Conservation (phyloP, 2,888 invertebrate species). For the Muscina levida region DNA sequence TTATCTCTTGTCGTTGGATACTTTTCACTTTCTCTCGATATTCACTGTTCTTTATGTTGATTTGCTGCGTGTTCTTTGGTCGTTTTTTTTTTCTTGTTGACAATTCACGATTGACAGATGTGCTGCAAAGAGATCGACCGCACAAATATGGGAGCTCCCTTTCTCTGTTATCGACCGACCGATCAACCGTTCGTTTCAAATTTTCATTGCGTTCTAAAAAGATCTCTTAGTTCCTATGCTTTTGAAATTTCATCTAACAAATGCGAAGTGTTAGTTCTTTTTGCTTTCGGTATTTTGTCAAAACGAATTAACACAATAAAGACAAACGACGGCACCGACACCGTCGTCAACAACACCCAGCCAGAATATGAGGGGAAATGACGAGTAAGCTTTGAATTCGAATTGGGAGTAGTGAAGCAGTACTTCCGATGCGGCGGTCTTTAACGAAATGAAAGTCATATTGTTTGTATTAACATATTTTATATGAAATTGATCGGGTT, state of each 20-base stretch:
- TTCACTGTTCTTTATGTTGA: background rate
- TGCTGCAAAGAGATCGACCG: background rate
- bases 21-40: conserved; percentile 17
- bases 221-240: background rate
- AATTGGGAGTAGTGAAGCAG: background rate
- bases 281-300: conserved; percentile 10
- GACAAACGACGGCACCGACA: background rate
- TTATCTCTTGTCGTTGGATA: conserved; percentile 22
- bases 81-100: conserved; percentile 22
- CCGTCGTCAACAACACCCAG: background rate
- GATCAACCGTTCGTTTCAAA: conserved; percentile 3
- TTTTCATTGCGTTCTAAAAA: background rate
- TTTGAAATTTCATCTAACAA: background rate
- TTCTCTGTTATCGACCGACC: conserved; percentile 20
- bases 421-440: conserved; percentile 53
- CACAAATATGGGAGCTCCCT: background rate
- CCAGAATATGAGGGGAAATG: background rate
- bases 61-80: background rate
- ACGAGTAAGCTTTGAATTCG: background rate
- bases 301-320: background rate
- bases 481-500: conserved; percentile 66
- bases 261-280: background rate
- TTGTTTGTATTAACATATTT: conserved; percentile 68
- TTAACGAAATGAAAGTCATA: conserved; percentile 70
- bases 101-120: background rate